Percentiles rank a stretch among this genome's conserved stretches.
Conservation (phyloP, 2,113 vertebrate genomes). For the Dendrocopos noguchii region DNA sequence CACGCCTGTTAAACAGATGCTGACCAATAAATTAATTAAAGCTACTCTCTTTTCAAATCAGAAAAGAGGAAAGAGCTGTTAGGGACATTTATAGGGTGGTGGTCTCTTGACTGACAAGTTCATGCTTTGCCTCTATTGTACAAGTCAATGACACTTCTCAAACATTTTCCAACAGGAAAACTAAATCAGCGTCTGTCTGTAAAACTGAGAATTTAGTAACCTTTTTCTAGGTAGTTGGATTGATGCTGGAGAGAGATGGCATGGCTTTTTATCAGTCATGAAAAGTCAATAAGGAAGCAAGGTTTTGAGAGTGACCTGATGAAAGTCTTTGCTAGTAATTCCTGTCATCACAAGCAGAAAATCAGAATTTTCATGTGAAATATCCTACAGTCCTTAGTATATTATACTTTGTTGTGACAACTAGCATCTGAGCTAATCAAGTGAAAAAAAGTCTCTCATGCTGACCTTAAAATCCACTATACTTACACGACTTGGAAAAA, state of each 20-base stretch:
- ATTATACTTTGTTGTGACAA: not conserved
- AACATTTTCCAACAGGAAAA: not conserved
- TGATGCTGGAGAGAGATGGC: not conserved
- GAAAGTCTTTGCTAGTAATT: not conserved
- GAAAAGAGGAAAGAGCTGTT: conserved; percentile 53
- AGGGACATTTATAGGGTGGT: conserved; percentile 47
- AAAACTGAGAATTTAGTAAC: not conserved
- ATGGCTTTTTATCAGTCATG: not conserved
- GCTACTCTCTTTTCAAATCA: conserved; percentile 23
- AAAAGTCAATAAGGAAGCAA: conserved; percentile 7
- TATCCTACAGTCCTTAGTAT: not conserved
- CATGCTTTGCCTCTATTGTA: conserved; percentile 38
- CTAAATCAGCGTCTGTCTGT: not conserved
- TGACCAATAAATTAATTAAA: conserved; percentile 63
- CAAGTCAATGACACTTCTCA: not conserved
- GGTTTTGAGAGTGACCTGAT: not conserved
- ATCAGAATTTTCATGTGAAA: not conserved
- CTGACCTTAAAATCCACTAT: not conserved
- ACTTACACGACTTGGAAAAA: not conserved
- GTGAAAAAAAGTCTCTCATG: not conserved
- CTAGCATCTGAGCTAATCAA: not conserved
- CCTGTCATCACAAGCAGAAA: not conserved
- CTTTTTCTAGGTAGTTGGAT: not conserved
- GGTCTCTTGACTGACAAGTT: conserved; percentile 62
- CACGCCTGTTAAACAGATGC: conserved; percentile 50